Evolutionary conservation across 2,888 invertebrate species (phyloP), one percentile per base, ranked within the genome.

Genomic region (Lissonota sp.): DNA sequence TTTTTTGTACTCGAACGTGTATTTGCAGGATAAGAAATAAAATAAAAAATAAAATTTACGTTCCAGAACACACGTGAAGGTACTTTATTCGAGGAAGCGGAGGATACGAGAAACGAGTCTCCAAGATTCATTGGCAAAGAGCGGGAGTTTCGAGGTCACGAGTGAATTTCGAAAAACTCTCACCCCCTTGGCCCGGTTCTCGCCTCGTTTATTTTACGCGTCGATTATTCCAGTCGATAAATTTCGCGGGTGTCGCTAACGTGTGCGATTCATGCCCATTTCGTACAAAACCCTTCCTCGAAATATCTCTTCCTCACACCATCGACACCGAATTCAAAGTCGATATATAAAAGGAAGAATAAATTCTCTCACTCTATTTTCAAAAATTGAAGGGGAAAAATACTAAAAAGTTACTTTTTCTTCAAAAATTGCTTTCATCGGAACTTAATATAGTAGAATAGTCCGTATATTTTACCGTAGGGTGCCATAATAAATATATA

Each of bases 191-290:
- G 26, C 26, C 5, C 14, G 10, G 49, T 0, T 10, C 40, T 40
- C 53, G 49, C 67, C 67, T 81, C 72, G 77, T 78, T 78, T 74
- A 74, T 80, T 77, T 60, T 80, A 57, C 55, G 69, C 83, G 79
- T 84, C 86, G 80, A 85, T 86, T 85, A 84, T 86, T 86, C 84
- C 83, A 72, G 71, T 76, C 84, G 81, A 86, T 87, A 84, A 84
- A 86, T 84, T 84, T 77, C 83, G 80, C 72, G 82, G 74, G 74
- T 82, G 72, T 55, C 76, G 79, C 66, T 39, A 76, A 71, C 76
- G 73, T 64, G 63, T 55, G 71, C 62, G 60, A 66, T 77, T 69
- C 63, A 46, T 63, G 71, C 78, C 70, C 63, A 64, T 81, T 73
- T 58, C 58, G 51, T 55, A 49, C 75, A 26, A 16, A 63, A 26